Conservation (phyloP, 2,797 vertebrate species). For the Geotrypetes seraphini region DNA sequence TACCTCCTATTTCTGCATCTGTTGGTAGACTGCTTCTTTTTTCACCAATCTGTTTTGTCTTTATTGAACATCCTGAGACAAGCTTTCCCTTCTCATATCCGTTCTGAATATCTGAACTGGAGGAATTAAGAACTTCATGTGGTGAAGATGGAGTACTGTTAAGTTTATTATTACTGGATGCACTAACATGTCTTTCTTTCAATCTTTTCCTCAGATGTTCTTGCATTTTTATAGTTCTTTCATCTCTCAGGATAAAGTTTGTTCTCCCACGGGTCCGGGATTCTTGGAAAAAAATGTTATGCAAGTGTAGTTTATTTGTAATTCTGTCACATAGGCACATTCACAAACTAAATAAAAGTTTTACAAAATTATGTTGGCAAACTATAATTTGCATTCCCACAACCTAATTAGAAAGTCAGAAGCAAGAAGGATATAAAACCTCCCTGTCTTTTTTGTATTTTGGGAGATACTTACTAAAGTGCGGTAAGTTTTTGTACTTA, state of each 20-base stretch:
- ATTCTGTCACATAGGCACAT: too few relatives aligned
- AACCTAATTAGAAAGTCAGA: not conserved
- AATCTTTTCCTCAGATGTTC: constrained; percentile 59
- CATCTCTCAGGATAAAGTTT: constrained; percentile 51
- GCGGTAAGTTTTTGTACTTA: too few relatives aligned
- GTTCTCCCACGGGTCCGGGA: constrained; percentile 43
- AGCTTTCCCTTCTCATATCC: constrained; percentile 46
- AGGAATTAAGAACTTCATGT: constrained; percentile 34
- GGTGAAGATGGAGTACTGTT: constrained; percentile 45
- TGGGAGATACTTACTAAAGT: too few relatives aligned
- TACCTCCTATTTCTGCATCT: constrained; percentile 46
- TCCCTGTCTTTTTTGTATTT: too few relatives aligned
- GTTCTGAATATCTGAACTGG: constrained; percentile 32
- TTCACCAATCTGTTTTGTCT: constrained; percentile 49
- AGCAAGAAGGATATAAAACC: not conserved
- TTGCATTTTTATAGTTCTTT: constrained; percentile 55
- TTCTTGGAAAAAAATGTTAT: constrained; percentile 30
- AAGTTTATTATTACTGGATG: constrained; percentile 41
- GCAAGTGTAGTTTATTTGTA: too few relatives aligned
- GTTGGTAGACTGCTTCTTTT: constrained; percentile 33
- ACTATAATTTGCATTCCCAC: too few relatives aligned
- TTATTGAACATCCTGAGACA: constrained; percentile 30
- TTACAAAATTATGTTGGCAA: too few relatives aligned
- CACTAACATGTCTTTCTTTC: constrained; percentile 48
- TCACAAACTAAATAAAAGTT: too few relatives aligned